Base-by-base conservation (phyloP, 1,140 invertebrate species). In the Ostrea denselamellosa region DNA sequence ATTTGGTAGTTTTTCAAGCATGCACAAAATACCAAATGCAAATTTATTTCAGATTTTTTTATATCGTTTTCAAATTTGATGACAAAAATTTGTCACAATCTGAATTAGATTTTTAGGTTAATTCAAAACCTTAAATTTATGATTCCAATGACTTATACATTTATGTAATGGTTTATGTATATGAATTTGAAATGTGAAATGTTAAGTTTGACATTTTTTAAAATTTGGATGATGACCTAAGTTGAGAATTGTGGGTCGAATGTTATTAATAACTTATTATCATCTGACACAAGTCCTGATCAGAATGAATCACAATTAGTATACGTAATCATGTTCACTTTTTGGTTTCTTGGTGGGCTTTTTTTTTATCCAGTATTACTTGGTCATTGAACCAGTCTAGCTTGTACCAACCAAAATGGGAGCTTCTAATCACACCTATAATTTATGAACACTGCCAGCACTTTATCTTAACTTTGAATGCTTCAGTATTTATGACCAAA, bases 1-100 rank as follows among this genome's bases (percentile, higher is more conserved):
- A 28, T 14, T 14, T 4, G 25, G 22, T 22, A 28, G 22, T 28
- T 77, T 28, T 25, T 25, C 28, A 34, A 25, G 22, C 12, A 28
- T 28, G 28, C 28, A 77, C 19, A 25, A 77, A 77, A 77, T 77
- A 77, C 14, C 68, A 77, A 34, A 77, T 77, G 68, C 68, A 77
- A 77, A 77, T 77, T 28, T 77, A 77, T 77, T 34, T 25, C 8
- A 77, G 68, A 25, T 77, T 77, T 77, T 77, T 77, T 22, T 77
- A 77, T 77, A 77, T 77, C n/a, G 58, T 77, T 77, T 34, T 77
- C 68, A 77, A 77, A 77, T 77, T 77, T 77, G 68, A 77, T 77
- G 68, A 77, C 68, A 25, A 28, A 77, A 28, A 77, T 34, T 77
- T 77, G 68, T 77, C 68, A 77, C 22, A 77, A 77, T 28, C 22